phyloP scores from a whole-genome alignment of 2,888 invertebrate genomes.

The Odontocolon sp. region DNA sequence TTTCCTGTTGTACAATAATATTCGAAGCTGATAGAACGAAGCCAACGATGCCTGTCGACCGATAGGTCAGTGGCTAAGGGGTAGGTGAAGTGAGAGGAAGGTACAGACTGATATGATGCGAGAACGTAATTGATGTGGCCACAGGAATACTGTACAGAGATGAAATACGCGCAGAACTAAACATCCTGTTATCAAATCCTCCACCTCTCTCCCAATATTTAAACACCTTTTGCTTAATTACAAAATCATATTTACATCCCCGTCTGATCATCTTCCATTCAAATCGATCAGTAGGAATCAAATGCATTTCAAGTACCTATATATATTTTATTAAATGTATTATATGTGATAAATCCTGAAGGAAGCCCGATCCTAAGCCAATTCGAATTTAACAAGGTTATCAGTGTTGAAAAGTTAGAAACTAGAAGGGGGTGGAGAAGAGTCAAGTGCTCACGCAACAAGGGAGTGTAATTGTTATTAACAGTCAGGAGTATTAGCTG shows the following conservation, averaged over 20 bases:
- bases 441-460: constrained; percentile 28
- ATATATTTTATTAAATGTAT: background rate
- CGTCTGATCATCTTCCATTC: background rate
- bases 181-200: background rate
- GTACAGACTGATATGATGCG: background rate
- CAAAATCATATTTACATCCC: background rate
- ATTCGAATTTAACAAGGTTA: constrained; percentile 48
- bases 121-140: constrained; percentile 40
- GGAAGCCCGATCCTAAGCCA: too few relatives aligned
- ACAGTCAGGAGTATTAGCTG: constrained; percentile 33
- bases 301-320: background rate
- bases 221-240: background rate
- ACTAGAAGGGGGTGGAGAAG: background rate
- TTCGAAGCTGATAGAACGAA: constrained; percentile 3
- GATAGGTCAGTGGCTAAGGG: background rate
- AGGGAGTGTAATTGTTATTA: constrained; percentile 52
- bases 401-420: constrained; percentile 26
- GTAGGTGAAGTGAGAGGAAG: background rate
- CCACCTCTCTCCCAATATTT: background rate
- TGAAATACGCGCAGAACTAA: constrained; percentile 16
- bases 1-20: constrained; percentile 7
- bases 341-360: too few relatives aligned
- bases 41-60: too few relatives aligned
- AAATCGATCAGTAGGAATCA: background rate
- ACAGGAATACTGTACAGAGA: constrained; percentile 22